Evolutionary conservation across 2,888 invertebrate species (phyloP).

Genomic region (Fragum sueziense): DNA sequence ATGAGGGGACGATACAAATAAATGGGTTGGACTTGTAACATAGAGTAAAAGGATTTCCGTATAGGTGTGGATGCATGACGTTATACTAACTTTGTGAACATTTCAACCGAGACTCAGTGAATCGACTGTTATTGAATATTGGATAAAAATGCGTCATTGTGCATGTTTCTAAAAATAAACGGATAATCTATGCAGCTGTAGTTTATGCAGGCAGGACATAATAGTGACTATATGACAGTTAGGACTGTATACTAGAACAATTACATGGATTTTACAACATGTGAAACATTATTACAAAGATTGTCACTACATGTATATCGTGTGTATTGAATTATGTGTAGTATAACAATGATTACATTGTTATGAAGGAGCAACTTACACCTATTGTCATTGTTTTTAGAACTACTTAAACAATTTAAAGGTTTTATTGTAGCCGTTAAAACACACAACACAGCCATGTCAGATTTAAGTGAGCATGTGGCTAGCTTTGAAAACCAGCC

Average conservation of each 20-base stretch:
- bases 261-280: not conserved
- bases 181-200: too few relatives aligned
- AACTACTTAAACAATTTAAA: not conserved
- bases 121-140: not conserved
- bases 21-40: not conserved
- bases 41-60: too few relatives aligned
- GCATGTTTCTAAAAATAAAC: not conserved
- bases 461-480: conserved; percentile 9
- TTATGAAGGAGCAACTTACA: not conserved
- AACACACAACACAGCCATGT: not conserved
- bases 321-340: not conserved
- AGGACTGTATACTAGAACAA: too few relatives aligned
- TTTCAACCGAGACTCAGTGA: not conserved
- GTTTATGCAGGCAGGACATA: too few relatives aligned
- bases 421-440: too few relatives aligned
- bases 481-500: conserved; percentile 35
- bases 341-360: not conserved
- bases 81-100: too few relatives aligned
- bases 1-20: not conserved
- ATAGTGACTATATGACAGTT: too few relatives aligned
- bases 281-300: not conserved
- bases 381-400: not conserved
- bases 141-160: not conserved
- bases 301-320: not conserved
- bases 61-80: too few relatives aligned